Evolutionary conservation across 2,797 vertebrate species (phyloP).

Genomic region (Lagocephalus sceleratus): DNA sequence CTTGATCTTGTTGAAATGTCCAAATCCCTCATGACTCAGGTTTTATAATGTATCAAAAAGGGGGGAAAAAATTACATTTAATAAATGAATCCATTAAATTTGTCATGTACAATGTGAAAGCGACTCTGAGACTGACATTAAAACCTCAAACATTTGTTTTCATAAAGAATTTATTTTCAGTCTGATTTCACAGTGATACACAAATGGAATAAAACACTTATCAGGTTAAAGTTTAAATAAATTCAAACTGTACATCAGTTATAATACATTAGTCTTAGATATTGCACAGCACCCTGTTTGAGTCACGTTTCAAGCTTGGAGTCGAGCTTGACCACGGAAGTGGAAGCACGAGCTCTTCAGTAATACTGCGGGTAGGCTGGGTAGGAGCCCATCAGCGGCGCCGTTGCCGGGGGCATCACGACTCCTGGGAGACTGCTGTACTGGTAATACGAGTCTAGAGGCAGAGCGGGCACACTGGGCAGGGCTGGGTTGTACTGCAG

Average conservation of each 20-base stretch:
- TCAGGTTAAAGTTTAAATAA: slow-evolving; percentile 68
- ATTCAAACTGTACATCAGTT: slow-evolving; percentile 40
- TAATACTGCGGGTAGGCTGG: slow-evolving; percentile 64
- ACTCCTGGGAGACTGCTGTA: slow-evolving; percentile 61
- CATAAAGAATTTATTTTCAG: background rate
- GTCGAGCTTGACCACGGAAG: slow-evolving; percentile 5
- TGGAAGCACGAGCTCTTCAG: slow-evolving; percentile 15
- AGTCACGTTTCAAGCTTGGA: slow-evolving; percentile 1
- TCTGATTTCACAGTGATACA: slow-evolving; percentile 26
- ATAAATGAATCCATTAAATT: too few species aligned
- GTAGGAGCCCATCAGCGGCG: slow-evolving; percentile 57
- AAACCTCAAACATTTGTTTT: too few species aligned
- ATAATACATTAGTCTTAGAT: slow-evolving; percentile 24
- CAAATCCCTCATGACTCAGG: too few species aligned
- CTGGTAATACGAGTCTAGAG: slow-evolving; percentile 70
- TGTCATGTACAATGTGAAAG: too few species aligned
- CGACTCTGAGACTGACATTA: too few species aligned
- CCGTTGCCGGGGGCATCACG: slow-evolving; percentile 46
- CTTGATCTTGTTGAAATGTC: too few species aligned
- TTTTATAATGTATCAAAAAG: too few species aligned
- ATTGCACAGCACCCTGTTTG: slow-evolving; percentile 66
- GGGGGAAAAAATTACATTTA: too few species aligned
- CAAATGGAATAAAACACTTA: slow-evolving; percentile 43
- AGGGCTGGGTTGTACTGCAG: slow-evolving; percentile 58
- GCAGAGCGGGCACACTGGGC: slow-evolving; percentile 15